Base-by-base conservation (phyloP, 2,888 invertebrate genomes). In the Galerucella nymphaeae region DNA sequence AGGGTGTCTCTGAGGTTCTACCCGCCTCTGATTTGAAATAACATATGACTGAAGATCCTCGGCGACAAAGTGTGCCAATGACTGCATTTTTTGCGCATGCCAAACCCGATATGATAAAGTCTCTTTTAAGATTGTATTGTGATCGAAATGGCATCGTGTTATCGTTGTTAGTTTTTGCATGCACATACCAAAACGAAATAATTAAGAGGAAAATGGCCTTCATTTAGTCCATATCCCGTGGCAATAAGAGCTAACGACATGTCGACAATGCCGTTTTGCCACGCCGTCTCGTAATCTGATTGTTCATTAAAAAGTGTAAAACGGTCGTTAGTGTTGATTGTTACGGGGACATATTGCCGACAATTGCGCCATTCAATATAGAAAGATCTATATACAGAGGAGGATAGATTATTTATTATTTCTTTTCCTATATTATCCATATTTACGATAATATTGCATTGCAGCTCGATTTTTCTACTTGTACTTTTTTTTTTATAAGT, bases 241-340 rank as follows among this genome's bases (percentile, higher is more conserved):
- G 74, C 75, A 72, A 77, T 78, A 78, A 76, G 71, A 71, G 71
- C 71, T 76, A 79, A 79, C 79, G 77, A 78, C 74, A 77, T 77
- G 78, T 78, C 77, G 76, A 77, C 77, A 76, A 76, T 78, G 77
- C 76, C 76, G 74, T 74, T 75, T 74, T 50, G 71, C 64, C 78
- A 63, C 67, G 72, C 69, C 77, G 76, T 74, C 73, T 70, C 76
- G 79, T 80, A 80, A 81, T 80, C 81, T 80, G 80, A 79, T 77
- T 76, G 80, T 77, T 75, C 80, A 80, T 81, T 81, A 81, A 81
- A 81, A 81, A 80, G 80, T 81, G 80, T 78, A 78, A 78, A 80
- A 76, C 75, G 80, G 76, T 80, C 81, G 79, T 82, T 82, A 80
- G 76, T 73, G 79, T 77, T 80, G 79, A 81, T 82, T 80, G 81